phyloP scores from a whole-genome alignment of 2,113 vertebrate species.

The Xenopus tropicalis region UCB_Xtro_10.0 CM004451.2:63998001-63998500 shows the following conservation, averaged over 20 bases:
- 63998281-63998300: no score
- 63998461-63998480: conserved; percentile 94
- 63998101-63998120: conserved; percentile 82
- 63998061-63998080: conserved; percentile 82
- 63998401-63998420: conserved; percentile 85
- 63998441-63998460: conserved; percentile 93
- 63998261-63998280: no score
- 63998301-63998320: conserved; percentile 29
- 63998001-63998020: conserved; percentile 86
- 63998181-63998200: conserved; percentile 85
- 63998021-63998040: conserved; percentile 84
- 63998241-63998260: conserved; percentile 23
- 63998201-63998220: conserved; percentile 79
- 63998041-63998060: conserved; percentile 87
- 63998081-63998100: conserved; percentile 83
- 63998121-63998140: conserved; percentile 79
- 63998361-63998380: conserved; percentile 88
- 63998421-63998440: conserved; percentile 87
- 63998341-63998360: conserved; percentile 80
- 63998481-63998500: conserved; percentile 89
- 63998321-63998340: conserved; percentile 87
- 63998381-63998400: conserved; percentile 88
- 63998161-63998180: conserved; percentile 88
- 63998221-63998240: conserved; percentile 89
- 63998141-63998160: conserved; percentile 88